Conservation (phyloP, 2,113 vertebrate genomes). For the Rostratula benghalensis region DNA sequence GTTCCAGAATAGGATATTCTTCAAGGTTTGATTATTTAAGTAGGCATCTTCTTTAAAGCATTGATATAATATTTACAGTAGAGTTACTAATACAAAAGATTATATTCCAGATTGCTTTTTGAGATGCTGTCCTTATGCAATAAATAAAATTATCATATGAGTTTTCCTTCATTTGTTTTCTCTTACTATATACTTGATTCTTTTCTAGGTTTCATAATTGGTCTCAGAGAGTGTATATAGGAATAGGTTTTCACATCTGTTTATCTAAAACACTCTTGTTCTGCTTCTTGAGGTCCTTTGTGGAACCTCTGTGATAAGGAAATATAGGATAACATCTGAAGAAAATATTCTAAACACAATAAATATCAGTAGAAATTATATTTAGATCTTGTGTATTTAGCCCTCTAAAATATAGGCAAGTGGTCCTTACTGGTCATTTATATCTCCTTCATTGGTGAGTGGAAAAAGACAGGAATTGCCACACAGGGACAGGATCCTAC, state of each 20-base stretch:
- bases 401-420: background rate
- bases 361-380: background rate
- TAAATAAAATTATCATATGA: background rate
- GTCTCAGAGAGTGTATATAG: background rate
- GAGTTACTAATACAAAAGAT: background rate
- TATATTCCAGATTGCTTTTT: background rate
- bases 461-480: background rate
- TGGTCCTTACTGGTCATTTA: background rate
- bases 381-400: background rate
- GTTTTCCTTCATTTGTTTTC: background rate
- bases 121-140: background rate
- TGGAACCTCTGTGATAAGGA: background rate
- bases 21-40: background rate
- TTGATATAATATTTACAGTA: background rate
- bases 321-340: background rate
- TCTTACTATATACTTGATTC: background rate
- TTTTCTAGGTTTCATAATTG: background rate
- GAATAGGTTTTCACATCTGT: background rate
- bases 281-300: background rate
- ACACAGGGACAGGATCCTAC: background rate
- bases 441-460: background rate
- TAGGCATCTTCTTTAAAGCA: background rate
- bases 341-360: background rate
- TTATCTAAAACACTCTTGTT: background rate
- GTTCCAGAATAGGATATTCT: background rate